These are phyloP conservation scores for Cryptotermes secundus DNA, from an alignment of 1,140 invertebrate species.

Conservation along the genomic window DNA sequence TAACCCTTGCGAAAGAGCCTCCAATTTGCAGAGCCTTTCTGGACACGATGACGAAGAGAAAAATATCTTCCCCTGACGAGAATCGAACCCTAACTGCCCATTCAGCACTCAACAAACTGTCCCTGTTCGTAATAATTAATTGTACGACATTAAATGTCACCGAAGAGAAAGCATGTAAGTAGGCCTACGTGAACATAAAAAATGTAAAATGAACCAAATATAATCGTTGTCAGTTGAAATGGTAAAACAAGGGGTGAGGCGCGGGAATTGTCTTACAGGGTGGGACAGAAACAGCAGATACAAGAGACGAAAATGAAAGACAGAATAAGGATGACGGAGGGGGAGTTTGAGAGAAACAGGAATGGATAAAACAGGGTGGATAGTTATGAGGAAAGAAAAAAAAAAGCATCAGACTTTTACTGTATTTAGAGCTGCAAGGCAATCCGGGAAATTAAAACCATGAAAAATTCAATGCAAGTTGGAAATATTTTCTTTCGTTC, in stretches of 20 bases:
- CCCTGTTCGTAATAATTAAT: too few species aligned
- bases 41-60: too few species aligned
- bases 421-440: conserved; percentile 25
- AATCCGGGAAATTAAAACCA: conserved; percentile 30
- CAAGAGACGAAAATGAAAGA: neutral
- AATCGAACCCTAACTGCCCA: too few species aligned
- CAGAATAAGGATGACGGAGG: too few species aligned
- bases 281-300: neutral
- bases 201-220: neutral
- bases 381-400: neutral
- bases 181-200: too few species aligned
- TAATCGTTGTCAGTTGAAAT: neutral
- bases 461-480: conserved; percentile 31
- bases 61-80: too few species aligned
- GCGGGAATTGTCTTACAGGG: neutral
- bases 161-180: too few species aligned
- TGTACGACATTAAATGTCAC: too few species aligned
- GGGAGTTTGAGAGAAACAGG: neutral
- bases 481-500: conserved; percentile 23
- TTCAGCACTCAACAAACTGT: too few species aligned
- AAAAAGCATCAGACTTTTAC: conserved; percentile 8
- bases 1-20: too few species aligned
- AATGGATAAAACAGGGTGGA: neutral
- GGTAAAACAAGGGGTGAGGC: neutral
- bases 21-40: too few species aligned